A percentile compares a stretch with the other conserved stretches of the same genome.
Conservation (phyloP, 2,113 vertebrate species). For the Clarias gariepinus region DNA sequence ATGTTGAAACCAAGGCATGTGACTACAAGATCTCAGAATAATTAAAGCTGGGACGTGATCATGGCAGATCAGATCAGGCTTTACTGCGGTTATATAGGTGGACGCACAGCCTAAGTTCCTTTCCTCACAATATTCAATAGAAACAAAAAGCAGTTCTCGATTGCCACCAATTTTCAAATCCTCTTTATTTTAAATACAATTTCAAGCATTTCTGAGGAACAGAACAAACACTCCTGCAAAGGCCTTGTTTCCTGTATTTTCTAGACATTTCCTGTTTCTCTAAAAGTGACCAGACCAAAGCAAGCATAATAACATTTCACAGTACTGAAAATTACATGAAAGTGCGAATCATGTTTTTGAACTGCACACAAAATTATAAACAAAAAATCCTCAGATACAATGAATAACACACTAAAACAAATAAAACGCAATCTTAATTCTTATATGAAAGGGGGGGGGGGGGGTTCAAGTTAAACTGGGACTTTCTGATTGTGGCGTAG, state of each 20-base stretch:
- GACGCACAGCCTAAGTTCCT: not conserved
- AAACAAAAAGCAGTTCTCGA: constrained; percentile 30
- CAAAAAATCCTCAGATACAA: not conserved
- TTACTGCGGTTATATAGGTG: constrained; percentile 1
- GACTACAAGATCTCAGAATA: constrained; percentile 7
- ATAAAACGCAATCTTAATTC: not conserved
- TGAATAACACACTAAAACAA: not conserved
- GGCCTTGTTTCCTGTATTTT: constrained; percentile 28
- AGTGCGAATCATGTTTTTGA: no score
- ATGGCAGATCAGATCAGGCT: not conserved
- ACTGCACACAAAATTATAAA: not conserved
- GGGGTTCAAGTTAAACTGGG: no score
- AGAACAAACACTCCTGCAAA: constrained; percentile 6
- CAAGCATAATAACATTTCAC: not conserved
- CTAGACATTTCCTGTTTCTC: constrained; percentile 39
- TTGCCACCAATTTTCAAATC: constrained; percentile 27
- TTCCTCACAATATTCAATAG: not conserved
- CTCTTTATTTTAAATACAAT: constrained; percentile 6
- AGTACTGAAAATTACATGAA: not conserved
- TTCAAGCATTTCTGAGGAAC: constrained; percentile 1
- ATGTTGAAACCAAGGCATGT: constrained; percentile 1
- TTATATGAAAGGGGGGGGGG: no score
- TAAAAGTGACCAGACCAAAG: constrained; percentile 2
- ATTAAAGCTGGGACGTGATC: not conserved
- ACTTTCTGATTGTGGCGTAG: no score